phyloP scores from a whole-genome alignment of 1,140 invertebrate genomes.

The Drosophila eugracilis region DNA sequence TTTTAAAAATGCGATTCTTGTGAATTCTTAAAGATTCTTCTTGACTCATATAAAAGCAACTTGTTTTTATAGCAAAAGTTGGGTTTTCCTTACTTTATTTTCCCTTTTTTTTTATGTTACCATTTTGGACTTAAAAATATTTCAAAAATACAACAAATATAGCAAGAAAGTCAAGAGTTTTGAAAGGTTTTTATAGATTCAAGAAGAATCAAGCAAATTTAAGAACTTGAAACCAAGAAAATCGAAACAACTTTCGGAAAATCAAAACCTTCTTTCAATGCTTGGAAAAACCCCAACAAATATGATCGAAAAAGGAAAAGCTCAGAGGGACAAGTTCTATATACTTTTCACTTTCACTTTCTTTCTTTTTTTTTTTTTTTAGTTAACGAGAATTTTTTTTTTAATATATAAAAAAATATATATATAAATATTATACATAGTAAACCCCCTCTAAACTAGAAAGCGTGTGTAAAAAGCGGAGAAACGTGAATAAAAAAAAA shows the following conservation, averaged over 20 bases:
- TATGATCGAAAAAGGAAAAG: not conserved
- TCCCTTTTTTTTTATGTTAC: no score
- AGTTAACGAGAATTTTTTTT: slow-evolving; percentile 68
- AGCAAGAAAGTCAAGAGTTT: not conserved
- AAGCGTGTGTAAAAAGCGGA: slow-evolving; percentile 29
- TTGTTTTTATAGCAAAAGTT: no score
- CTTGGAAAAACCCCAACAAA: not conserved
- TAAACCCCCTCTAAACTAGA: slow-evolving; percentile 20
- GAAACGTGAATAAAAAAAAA: not conserved
- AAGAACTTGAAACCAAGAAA: no score
- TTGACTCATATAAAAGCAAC: slow-evolving; percentile 3
- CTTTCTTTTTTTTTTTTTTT: slow-evolving; percentile 60
- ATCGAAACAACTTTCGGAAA: no score
- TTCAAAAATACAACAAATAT: no score
- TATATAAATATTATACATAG: slow-evolving; percentile 18
- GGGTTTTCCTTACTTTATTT: no score
- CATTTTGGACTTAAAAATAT: no score
- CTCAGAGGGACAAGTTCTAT: slow-evolving; percentile 9
- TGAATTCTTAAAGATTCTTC: not conserved
- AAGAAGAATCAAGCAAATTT: slow-evolving; percentile 9
- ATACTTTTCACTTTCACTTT: no score
- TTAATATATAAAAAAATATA: no score
- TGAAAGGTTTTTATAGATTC: slow-evolving; percentile 1
- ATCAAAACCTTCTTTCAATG: no score
- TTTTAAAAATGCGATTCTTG: no score